Percentiles rank a stretch among this genome's conserved stretches.
These are phyloP conservation scores for Oenanthe melanoleuca DNA, from an alignment of 2,113 vertebrate genomes.

Conservation along the genomic window DNA sequence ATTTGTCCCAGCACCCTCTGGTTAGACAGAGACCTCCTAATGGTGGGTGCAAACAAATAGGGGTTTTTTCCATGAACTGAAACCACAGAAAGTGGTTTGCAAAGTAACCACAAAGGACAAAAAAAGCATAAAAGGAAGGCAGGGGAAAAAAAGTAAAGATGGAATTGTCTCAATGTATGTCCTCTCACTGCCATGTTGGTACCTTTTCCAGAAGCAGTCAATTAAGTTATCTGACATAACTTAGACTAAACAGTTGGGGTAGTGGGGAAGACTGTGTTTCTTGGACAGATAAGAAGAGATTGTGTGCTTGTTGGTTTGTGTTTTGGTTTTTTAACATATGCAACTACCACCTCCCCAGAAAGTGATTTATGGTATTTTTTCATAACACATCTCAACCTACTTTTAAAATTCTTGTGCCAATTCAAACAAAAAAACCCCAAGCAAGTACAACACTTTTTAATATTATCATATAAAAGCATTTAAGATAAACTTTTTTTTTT, in stretches of 20 bases:
- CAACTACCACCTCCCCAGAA: not conserved
- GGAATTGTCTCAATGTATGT: not conserved
- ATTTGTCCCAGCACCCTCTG: slow-evolving; percentile 2
- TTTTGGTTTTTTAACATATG: not conserved
- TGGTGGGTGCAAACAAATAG: not conserved
- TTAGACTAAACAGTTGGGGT: not conserved
- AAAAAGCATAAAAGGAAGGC: not conserved
- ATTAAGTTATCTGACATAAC: not conserved
- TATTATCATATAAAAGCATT: not conserved
- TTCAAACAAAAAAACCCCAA: not conserved
- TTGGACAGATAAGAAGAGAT: not conserved
- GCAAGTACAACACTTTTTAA: not conserved
- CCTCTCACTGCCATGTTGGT: not conserved
- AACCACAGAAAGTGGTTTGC: not conserved
- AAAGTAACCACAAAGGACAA: not conserved
- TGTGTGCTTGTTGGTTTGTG: not conserved
- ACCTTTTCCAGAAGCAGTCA: not conserved
- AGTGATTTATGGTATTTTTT: not conserved
- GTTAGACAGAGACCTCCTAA: slow-evolving; percentile 15
- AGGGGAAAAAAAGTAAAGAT: not conserved
- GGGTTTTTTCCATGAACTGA: slow-evolving; percentile 4
- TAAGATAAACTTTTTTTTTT: not conserved
- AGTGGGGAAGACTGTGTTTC: not conserved
- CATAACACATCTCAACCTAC: not conserved
- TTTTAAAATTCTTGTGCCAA: not conserved